phyloP scores from a whole-genome alignment of 2,113 vertebrate species.

The Nanorana parkeri region DNA sequence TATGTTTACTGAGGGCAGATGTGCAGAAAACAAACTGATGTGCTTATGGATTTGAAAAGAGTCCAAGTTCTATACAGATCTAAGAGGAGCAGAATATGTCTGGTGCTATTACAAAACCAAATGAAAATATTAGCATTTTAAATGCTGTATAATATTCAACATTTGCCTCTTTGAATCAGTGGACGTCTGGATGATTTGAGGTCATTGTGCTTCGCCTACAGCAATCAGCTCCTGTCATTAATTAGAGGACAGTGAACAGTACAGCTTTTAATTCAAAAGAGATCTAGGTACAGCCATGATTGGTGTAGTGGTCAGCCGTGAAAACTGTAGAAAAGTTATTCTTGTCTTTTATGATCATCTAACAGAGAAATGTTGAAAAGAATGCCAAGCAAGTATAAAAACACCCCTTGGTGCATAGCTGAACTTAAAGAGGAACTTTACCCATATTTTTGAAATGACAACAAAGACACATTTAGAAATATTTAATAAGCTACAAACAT shows the following conservation, averaged over 20 bases:
- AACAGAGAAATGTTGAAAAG: neutral
- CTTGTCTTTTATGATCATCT: neutral
- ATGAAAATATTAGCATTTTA: conserved; percentile 41
- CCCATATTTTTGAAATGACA: no score
- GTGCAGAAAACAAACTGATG: neutral
- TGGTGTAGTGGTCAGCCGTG: neutral
- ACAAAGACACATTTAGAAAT: no score
- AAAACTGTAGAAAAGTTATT: neutral
- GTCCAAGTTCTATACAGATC: neutral
- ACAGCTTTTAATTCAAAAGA: neutral
- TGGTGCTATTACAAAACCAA: conserved; percentile 8
- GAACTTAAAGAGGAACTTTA: no score
- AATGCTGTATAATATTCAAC: conserved; percentile 14
- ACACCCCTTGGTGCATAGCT: no score
- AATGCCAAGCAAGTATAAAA: no score
- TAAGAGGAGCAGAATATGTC: neutral
- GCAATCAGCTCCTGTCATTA: conserved; percentile 47
- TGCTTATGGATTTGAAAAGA: neutral
- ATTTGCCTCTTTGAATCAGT: conserved; percentile 48
- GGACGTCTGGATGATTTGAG: conserved; percentile 50
- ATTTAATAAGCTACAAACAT: no score
- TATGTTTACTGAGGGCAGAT: no score
- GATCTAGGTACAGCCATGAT: neutral
- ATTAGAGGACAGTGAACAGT: conserved; percentile 33
- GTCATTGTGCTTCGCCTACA: conserved; percentile 49